Conservation (phyloP, 2,113 vertebrate genomes). For the Gobius niger region DNA sequence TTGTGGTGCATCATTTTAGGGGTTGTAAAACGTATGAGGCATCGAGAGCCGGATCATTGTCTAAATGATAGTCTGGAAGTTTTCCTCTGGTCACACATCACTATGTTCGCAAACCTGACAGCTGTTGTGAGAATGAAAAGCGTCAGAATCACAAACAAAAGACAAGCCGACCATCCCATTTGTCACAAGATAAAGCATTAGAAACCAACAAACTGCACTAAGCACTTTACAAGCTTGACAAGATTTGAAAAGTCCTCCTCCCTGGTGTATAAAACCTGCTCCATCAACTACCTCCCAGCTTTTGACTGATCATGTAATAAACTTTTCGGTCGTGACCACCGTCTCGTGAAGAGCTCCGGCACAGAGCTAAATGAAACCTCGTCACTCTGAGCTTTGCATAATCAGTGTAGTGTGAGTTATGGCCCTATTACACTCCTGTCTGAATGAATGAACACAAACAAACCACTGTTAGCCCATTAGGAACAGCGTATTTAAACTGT, state of each 20-base stretch:
- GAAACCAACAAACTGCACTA: too few species aligned
- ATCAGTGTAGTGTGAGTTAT: constrained; percentile 20
- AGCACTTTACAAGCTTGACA: too few species aligned
- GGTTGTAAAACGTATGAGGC: neutral
- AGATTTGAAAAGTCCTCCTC: too few species aligned
- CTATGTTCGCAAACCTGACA: neutral
- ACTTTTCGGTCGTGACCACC: too few species aligned
- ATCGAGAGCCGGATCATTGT: neutral
- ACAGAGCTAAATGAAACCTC: constrained; percentile 33
- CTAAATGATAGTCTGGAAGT: neutral
- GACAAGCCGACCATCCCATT: neutral
- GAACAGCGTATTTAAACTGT: too few species aligned
- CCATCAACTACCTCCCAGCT: too few species aligned
- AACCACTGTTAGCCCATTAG: neutral
- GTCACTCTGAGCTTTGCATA: constrained; percentile 44
- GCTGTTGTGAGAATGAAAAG: neutral
- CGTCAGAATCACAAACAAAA: neutral
- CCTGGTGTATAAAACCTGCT: too few species aligned
- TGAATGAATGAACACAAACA: constrained; percentile 12
- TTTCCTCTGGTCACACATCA: neutral
- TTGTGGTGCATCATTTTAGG: neutral
- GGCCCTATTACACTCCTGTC: constrained; percentile 26
- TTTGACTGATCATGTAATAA: too few species aligned
- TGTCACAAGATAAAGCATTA: neutral
- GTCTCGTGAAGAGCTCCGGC: too few species aligned